Conservation (phyloP, 2,888 invertebrate species). For the Neocrepidodera transversa region DNA sequence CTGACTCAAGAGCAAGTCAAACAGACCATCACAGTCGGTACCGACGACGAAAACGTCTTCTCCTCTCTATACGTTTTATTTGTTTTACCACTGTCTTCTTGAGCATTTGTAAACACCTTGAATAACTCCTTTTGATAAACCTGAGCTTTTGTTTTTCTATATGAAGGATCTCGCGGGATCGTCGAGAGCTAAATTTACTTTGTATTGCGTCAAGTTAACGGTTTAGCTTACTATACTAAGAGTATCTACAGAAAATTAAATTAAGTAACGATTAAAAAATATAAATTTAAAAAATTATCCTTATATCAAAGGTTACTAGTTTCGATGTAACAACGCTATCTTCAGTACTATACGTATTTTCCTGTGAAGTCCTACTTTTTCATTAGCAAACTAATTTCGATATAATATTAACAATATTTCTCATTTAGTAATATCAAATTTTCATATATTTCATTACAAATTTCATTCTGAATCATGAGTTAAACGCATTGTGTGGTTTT, state of each 20-base stretch:
- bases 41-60: not conserved
- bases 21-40: conserved; percentile 23
- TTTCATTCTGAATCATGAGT: not conserved
- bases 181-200: not conserved
- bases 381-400: too few relatives aligned
- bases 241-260: too few relatives aligned
- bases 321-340: too few relatives aligned
- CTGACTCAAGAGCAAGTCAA: conserved; percentile 31
- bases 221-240: too few relatives aligned
- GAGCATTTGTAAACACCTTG: conserved; percentile 32
- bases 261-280: too few relatives aligned
- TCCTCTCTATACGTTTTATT: conserved; percentile 18
- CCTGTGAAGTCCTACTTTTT: too few relatives aligned
- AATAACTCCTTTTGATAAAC: conserved; percentile 16
- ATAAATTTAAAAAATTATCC: too few relatives aligned
- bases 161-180: not conserved
- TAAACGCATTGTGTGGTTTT: not conserved
- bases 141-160: conserved; percentile 7
- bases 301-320: too few relatives aligned
- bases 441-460: not conserved
- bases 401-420: too few relatives aligned
- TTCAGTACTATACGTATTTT: too few relatives aligned
- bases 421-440: too few relatives aligned
- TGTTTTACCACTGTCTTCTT: conserved; percentile 17
- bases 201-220: too few relatives aligned